phyloP scores from a whole-genome alignment of 2,113 vertebrate genomes.

The Thamnophis sirtalis region DNA sequence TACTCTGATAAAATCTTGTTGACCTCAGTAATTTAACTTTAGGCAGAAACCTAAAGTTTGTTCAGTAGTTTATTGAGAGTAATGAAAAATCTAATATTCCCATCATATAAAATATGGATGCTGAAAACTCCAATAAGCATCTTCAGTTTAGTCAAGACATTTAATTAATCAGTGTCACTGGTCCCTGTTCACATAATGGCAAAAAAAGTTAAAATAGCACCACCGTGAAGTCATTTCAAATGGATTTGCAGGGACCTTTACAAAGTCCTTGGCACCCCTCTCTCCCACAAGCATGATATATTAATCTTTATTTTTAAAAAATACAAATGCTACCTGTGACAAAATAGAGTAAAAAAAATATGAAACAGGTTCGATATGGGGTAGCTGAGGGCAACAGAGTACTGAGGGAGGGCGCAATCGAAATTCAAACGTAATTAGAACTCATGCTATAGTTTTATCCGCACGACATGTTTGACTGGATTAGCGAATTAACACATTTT shows the following conservation, averaged over 20 bases:
- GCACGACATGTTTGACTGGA: not conserved
- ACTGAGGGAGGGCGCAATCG: not conserved
- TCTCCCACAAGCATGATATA: not conserved
- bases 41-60: slow-evolving; percentile 8
- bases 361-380: not conserved
- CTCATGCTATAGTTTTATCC: not conserved
- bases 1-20: slow-evolving; percentile 36
- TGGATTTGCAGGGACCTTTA: not conserved
- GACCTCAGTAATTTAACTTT: slow-evolving; percentile 33
- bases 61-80: not conserved
- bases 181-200: not conserved
- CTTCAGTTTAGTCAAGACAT: not conserved
- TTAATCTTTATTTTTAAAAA: not conserved
- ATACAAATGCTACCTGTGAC: not conserved
- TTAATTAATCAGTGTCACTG: slow-evolving; percentile 8
- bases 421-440: not conserved
- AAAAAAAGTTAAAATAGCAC: not conserved
- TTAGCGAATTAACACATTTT: not conserved
- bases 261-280: not conserved
- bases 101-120: slow-evolving; percentile 27
- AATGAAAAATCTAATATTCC: slow-evolving; percentile 33
- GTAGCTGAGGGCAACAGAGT: not conserved
- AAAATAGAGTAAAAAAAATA: not conserved
- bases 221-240: not conserved
- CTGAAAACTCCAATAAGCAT: slow-evolving; percentile 14